A percentile compares a stretch with the other conserved stretches of the same genome.
Conservation (phyloP, 2,888 invertebrate genomes). For the Elaeidobius kamerunicus region DNA sequence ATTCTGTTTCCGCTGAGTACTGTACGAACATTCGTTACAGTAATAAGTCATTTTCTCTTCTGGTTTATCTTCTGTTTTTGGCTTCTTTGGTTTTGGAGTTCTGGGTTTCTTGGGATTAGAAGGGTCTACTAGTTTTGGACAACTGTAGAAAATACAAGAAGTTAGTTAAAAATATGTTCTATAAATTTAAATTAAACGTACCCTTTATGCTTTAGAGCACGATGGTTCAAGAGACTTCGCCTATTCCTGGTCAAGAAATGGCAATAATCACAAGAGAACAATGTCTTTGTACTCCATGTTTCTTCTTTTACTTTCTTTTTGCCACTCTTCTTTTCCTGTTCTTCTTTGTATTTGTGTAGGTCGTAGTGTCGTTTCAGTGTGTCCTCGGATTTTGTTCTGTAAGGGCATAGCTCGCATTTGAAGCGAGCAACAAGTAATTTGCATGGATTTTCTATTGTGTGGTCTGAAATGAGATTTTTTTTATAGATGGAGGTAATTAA, state of each 20-base stretch:
- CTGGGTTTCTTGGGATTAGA: no score
- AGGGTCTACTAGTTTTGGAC: no score
- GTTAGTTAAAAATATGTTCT: no score
- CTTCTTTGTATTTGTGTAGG: background rate
- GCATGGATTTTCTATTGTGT: slow-evolving; percentile 15
- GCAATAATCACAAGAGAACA: slow-evolving; percentile 20
- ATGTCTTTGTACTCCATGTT: background rate
- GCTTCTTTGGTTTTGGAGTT: no score
- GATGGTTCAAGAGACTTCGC: slow-evolving; percentile 25
- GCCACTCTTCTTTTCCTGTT: background rate
- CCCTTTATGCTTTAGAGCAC: slow-evolving; percentile 22
- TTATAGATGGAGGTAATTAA: no score
- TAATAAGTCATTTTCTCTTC: slow-evolving; percentile 1
- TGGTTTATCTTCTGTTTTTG: no score
- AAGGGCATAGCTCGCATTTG: slow-evolving; percentile 19
- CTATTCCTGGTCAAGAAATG: slow-evolving; percentile 13
- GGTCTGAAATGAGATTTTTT: slow-evolving; percentile 5
- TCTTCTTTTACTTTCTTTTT: background rate
- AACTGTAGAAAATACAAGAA: no score
- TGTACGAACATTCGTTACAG: slow-evolving; percentile 28
- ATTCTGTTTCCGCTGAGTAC: slow-evolving; percentile 24
- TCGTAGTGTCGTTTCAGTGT: slow-evolving; percentile 13
- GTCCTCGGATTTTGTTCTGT: slow-evolving; percentile 23
- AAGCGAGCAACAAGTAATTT: slow-evolving; percentile 16
- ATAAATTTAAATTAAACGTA: no score